These are phyloP conservation scores for Synchiropus splendidus DNA, from an alignment of 2,113 vertebrate species.

Conservation along the genomic window DNA sequence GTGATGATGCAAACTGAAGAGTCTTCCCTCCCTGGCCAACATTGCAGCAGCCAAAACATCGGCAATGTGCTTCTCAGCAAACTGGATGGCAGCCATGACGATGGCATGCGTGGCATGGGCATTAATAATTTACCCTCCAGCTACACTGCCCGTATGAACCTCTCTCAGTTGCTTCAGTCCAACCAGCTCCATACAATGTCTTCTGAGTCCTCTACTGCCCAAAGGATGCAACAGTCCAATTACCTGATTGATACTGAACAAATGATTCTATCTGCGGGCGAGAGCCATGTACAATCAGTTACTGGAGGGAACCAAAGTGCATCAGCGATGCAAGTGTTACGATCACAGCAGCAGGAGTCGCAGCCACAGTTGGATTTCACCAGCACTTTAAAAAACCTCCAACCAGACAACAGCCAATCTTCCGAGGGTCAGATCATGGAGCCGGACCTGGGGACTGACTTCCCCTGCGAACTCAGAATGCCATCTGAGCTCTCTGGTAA, in stretches of 20 bases:
- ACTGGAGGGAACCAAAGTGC: constrained; percentile 70
- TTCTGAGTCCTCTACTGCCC: constrained; percentile 72
- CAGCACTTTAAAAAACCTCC: constrained; percentile 82
- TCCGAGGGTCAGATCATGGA: constrained; percentile 74
- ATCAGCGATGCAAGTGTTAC: constrained; percentile 60
- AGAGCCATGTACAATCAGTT: constrained; percentile 75
- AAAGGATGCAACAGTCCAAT: constrained; percentile 82
- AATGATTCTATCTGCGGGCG: constrained; percentile 74
- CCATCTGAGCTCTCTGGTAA: constrained; percentile 89
- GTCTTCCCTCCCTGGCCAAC: constrained; percentile 71
- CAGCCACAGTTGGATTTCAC: constrained; percentile 79
- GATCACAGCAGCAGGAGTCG: constrained; percentile 62
- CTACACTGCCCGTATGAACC: constrained; percentile 97
- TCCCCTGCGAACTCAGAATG: constrained; percentile 85
- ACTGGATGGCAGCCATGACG: constrained; percentile 82
- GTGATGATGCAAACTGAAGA: constrained; percentile 97
- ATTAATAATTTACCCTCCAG: constrained; percentile 85
- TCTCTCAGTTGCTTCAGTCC: constrained; percentile 93
- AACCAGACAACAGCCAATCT: constrained; percentile 75
- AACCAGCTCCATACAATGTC: constrained; percentile 72
- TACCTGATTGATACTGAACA: constrained; percentile 85
- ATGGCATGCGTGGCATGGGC: constrained; percentile 80
- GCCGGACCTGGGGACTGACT: constrained; percentile 77
- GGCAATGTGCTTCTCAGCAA: constrained; percentile 86
- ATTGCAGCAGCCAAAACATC: constrained; percentile 80